phyloP scores from a whole-genome alignment of 2,888 invertebrate species.

The Pecten maximus region DNA sequence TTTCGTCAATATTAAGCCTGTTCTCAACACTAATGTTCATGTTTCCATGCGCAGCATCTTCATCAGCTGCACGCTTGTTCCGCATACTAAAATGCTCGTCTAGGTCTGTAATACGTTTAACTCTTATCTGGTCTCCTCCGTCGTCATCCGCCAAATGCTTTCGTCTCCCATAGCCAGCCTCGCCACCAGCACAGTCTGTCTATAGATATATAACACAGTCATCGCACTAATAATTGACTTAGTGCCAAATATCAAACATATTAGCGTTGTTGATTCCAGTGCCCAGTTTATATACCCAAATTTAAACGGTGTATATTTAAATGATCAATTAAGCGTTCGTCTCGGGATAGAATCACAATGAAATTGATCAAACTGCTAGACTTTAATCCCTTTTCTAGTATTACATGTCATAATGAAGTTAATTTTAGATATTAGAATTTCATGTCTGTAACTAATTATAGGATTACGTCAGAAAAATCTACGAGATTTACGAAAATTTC shows the following conservation, averaged over 20 bases:
- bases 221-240: not conserved
- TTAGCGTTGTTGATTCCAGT: not conserved
- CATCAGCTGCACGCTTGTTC: not conserved
- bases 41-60: slow-evolving; percentile 50
- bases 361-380: no score
- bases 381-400: no score
- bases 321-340: no score
- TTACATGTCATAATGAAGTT: no score
- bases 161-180: slow-evolving; percentile 44
- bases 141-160: slow-evolving; percentile 37
- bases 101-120: no score
- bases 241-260: no score
- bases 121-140: not conserved
- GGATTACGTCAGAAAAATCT: no score
- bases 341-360: no score
- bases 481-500: not conserved
- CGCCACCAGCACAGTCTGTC: slow-evolving; percentile 40
- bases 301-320: no score
- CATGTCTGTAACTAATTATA: no score
- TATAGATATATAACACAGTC: not conserved
- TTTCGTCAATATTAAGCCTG: slow-evolving; percentile 41
- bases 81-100: no score
- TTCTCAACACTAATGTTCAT: slow-evolving; percentile 55
- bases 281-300: not conserved
- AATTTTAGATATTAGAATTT: no score